Evolutionary conservation across 2,797 vertebrate species (phyloP), one percentile per base, ranked within the genome.

Genomic region (Allobates femoralis): DNA sequence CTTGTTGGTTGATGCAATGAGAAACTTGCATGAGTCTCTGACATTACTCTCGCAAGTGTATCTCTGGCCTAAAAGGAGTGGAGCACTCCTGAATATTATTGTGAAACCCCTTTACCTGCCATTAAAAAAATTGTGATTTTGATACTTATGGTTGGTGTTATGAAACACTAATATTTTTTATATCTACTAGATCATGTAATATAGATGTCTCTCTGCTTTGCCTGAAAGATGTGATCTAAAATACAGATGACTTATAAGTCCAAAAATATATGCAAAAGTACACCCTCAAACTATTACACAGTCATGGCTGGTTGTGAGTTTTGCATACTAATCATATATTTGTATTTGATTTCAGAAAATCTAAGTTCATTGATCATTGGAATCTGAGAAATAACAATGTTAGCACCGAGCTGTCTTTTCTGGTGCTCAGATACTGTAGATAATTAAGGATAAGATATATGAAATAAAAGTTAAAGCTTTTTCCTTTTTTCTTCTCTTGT

Each of bases 381-480:
- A 46, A 6, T 26, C 37, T 74, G 41, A 26, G n/a, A 5, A 26
- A 18, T 50, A 12, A 74, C 41, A 74, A 16, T 26, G 26, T n/a
- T 74, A 46, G 23, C 2, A 26, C 19, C 3, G 34, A 10, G 46
- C n/a, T 12, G 8, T 74, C 34, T 46, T 5, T 46, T 73, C 5
- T 26, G 19, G 11, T 50, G 51, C 53, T 56, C 37, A 73, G 41
- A 73, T 73, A n/a, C n/a, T n/a, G n/a, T n/a, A n/a, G 81, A 28
- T 16, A 41, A 78, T 41, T 55, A 34, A 50, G 41, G 3, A 26
- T 69, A 28, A 73, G 67, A 46, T 73, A 73, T 41, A 64, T 64
- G 21, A 66, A 64, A 81, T 55, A 37, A 77, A 32, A 67, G 37
- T 30, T 74, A 34, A 51, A 62, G 85, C 76, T n/a, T 86, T 53